Base-by-base conservation (phyloP, 2,888 invertebrate species). In the Meiosimyza platycephala region DNA sequence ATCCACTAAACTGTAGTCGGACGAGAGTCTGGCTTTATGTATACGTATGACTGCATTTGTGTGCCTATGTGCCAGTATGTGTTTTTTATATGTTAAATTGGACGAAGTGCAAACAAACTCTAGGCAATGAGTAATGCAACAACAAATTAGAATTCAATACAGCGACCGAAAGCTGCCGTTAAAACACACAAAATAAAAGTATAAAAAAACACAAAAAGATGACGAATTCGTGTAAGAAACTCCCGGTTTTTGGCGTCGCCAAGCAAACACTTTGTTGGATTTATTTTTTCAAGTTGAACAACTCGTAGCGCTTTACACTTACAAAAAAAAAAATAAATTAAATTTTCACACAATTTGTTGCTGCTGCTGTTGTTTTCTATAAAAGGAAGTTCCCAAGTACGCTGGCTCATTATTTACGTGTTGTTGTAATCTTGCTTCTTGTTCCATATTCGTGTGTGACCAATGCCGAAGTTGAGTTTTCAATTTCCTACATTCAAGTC, bases 11-110 rank as follows among this genome's bases (percentile, higher is more conserved):
- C 40, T 40, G 40, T 40, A 40, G 40, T 40, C 9, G 40, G 40
- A 40, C 40, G 9, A 40, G 40, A 40, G 40, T 40, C 40, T 40
- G 40, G 1, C 40, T 40, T 40, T 40, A 40, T 40, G 9, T 40
- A 40, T 40, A 40, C 40, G 9, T 40, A 54, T 68, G 54, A 60
- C 33, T 63, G 57, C 54, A 33, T 28, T 3, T 48, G 51, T 65
- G 48, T 60, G 76, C 69, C 69, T 72, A 28, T 28, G 73, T 75
- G 77, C 67, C 68, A 73, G 72, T 75, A 72, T 79, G 79, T 77
- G 79, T 80, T 80, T 80, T 79, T 81, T 79, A 81, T 83, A 82
- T 78, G 81, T 80, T 81, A 83, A 80, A 82, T 79, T 81, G 76
- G 77, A 80, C 16, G 81, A 76, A 66, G 62, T 3, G 47, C 57